phyloP scores from a whole-genome alignment of 1,140 invertebrate genomes.

The Rhopalosiphum padi region DNA sequence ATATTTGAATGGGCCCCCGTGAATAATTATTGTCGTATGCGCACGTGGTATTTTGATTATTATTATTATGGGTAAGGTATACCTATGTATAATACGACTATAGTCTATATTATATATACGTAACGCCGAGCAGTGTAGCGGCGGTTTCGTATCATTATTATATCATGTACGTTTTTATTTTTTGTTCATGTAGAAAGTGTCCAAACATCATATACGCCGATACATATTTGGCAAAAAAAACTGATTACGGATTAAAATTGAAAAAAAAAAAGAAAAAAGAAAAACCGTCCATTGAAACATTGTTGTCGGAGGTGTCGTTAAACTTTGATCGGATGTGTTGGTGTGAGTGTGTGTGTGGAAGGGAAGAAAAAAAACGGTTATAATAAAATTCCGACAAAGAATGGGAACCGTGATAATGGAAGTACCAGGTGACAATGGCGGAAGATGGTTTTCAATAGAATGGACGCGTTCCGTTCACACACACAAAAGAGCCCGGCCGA shows the following conservation, averaged over 20 bases:
- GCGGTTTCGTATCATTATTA: neutral
- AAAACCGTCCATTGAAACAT: constrained; percentile 52
- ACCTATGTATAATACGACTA: neutral
- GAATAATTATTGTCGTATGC: constrained; percentile 1
- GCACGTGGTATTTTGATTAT: constrained; percentile 3
- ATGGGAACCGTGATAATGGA: constrained; percentile 56
- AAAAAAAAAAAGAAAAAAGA: neutral
- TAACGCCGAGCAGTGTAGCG: neutral
- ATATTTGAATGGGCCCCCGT: neutral
- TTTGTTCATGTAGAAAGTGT: constrained; percentile 15
- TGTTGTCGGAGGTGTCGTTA: constrained; percentile 57
- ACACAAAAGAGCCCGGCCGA: constrained; percentile 47
- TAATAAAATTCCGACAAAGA: constrained; percentile 58
- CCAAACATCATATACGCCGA: neutral
- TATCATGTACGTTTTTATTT: neutral
- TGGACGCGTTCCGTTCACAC: constrained; percentile 35
- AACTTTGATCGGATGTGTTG: constrained; percentile 50
- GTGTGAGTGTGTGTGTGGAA: neutral
- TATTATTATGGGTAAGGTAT: no score
- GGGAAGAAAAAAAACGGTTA: constrained; percentile 53
- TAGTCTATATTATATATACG: neutral
- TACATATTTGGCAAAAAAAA: constrained; percentile 22
- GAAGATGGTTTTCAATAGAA: constrained; percentile 57
- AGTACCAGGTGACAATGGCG: constrained; percentile 57
- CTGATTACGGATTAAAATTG: constrained; percentile 49